These are phyloP conservation scores for Scaptomyza flava DNA, from an alignment of 2,888 invertebrate genomes.

Conservation along the genomic window DNA sequence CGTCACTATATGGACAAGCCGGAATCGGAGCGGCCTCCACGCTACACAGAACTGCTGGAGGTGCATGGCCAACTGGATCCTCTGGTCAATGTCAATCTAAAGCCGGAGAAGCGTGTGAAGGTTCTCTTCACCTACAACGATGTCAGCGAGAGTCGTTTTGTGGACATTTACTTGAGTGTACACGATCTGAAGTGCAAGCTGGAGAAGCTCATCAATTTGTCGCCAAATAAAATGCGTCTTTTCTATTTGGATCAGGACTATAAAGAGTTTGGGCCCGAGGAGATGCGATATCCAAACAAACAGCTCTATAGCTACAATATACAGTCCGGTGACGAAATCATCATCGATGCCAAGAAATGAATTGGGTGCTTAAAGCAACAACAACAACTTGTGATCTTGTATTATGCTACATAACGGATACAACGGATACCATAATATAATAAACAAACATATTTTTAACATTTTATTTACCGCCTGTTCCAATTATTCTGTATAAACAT, in stretches of 20 bases:
- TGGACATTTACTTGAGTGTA: conserved; percentile 92
- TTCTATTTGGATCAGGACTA: conserved; percentile 95
- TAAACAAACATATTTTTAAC: conserved; percentile 25
- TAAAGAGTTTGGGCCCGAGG: conserved; percentile 91
- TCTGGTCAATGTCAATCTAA: conserved; percentile 93
- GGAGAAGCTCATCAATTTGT: conserved; percentile 92
- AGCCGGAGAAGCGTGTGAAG: conserved; percentile 94
- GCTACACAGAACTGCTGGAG: conserved; percentile 90
- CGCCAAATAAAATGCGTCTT: conserved; percentile 93
- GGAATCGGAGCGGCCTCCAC: conserved; percentile 91
- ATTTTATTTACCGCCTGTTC: conserved; percentile 37
- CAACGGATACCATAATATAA: conserved; percentile 42
- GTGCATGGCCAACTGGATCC: conserved; percentile 96
- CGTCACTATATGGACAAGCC: conserved; percentile 95
- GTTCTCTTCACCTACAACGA: conserved; percentile 93
- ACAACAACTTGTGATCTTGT: conserved; percentile 75
- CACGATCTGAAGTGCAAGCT: conserved; percentile 92
- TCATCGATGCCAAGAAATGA: conserved; percentile 90
- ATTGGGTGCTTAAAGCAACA: conserved; percentile 55
- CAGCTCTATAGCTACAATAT: conserved; percentile 96
- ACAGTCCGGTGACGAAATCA: conserved; percentile 94
- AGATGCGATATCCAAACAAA: conserved; percentile 95
- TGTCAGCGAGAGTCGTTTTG: conserved; percentile 89
- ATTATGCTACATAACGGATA: conserved; percentile 54
- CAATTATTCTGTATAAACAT: conserved; percentile 66